Conservation (phyloP, 2,888 invertebrate genomes). For the Himalopsyche japonica region DNA sequence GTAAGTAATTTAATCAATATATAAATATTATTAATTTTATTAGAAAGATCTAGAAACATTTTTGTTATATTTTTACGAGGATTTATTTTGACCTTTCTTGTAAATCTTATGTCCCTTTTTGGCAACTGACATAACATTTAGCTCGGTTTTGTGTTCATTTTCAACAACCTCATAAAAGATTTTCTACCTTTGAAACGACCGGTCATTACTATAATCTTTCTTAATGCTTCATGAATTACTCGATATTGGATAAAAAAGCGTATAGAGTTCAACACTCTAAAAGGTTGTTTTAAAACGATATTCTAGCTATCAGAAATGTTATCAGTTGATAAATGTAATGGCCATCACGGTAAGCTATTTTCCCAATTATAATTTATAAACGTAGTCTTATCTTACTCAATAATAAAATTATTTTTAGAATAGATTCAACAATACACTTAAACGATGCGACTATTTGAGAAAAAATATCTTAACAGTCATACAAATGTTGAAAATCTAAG, state of each 20-base stretch:
- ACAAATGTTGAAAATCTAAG: too few relatives aligned
- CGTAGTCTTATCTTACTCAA: too few relatives aligned
- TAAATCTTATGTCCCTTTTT: neutral
- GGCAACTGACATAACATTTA: neutral
- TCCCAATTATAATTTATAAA: too few relatives aligned
- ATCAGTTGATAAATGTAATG: neutral
- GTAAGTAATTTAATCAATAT: too few relatives aligned
- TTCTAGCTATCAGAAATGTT: neutral
- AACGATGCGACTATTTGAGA: too few relatives aligned
- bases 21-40: too few relatives aligned
- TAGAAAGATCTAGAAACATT: too few relatives aligned
- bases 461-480: too few relatives aligned
- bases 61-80: too few relatives aligned
- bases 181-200: neutral
- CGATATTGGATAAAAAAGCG: neutral
- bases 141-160: neutral
- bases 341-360: neutral
- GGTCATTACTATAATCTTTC: neutral
- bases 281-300: neutral
- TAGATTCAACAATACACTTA: too few relatives aligned
- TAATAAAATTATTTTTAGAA: too few relatives aligned
- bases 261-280: neutral
- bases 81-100: neutral
- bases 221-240: neutral
- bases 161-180: neutral